Percentiles rank a stretch among this genome's conserved stretches.
phyloP scores from a whole-genome alignment of 2,797 vertebrate species.

The Salarias fasciatus region DNA sequence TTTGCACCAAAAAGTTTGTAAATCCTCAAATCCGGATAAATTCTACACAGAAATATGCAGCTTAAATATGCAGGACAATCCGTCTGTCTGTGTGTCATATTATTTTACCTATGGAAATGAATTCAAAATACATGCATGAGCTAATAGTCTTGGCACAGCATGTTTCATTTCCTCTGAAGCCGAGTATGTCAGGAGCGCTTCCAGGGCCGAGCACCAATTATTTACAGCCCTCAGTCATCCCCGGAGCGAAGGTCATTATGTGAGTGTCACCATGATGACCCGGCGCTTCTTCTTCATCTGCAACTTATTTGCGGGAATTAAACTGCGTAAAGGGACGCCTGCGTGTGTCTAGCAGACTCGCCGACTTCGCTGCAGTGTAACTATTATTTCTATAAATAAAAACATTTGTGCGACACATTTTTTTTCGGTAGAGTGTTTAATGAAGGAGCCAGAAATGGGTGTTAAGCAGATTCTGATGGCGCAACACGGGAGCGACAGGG shows the following conservation, averaged over 20 bases:
- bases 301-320: slow-evolving; percentile 71
- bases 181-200: slow-evolving; percentile 71
- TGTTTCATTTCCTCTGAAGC: slow-evolving; percentile 67
- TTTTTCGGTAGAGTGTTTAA: slow-evolving; percentile 56
- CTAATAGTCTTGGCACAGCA: slow-evolving; percentile 53
- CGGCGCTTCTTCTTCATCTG: slow-evolving; percentile 64
- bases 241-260: slow-evolving; percentile 74
- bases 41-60: slow-evolving; percentile 8
- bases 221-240: slow-evolving; percentile 68
- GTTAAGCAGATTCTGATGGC: slow-evolving; percentile 70
- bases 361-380: slow-evolving; percentile 23
- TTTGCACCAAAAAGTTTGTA: background rate
- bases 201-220: slow-evolving; percentile 78
- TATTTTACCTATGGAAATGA: slow-evolving; percentile 69
- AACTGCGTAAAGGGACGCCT: slow-evolving; percentile 21
- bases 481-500: slow-evolving; percentile 45
- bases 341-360: slow-evolving; percentile 30
- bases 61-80: slow-evolving; percentile 34
- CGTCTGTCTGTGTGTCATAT: slow-evolving; percentile 43
- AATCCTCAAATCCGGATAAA: slow-evolving; percentile 5
- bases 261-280: slow-evolving; percentile 69
- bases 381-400: slow-evolving; percentile 62
- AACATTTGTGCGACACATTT: slow-evolving; percentile 61
- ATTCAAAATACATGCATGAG: slow-evolving; percentile 66
- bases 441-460: slow-evolving; percentile 64